phyloP scores from a whole-genome alignment of 1,140 invertebrate species.

The Ceratitis capitata region DNA sequence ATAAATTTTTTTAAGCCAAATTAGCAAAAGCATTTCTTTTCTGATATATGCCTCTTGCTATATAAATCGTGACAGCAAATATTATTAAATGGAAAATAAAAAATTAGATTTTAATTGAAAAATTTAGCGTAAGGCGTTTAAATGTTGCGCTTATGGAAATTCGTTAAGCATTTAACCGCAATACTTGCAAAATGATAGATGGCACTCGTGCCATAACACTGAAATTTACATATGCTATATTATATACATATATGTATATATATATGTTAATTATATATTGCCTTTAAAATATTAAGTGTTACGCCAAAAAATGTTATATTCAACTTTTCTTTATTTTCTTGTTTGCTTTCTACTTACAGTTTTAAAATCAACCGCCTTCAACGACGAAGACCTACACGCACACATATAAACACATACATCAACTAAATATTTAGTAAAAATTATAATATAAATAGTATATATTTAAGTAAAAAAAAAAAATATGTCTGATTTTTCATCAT shows the following conservation, averaged over 20 bases:
- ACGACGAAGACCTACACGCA: background rate
- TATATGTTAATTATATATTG: background rate
- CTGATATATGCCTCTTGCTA: no score
- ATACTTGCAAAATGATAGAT: no score
- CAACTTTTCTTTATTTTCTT: background rate
- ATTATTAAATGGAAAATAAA: background rate
- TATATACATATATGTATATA: no score
- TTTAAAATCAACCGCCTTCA: no score
- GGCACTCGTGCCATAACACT: no score
- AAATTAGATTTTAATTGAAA: background rate
- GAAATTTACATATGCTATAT: background rate
- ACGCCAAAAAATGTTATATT: background rate
- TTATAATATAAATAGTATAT: background rate
- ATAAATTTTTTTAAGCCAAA: no score
- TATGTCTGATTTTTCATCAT: constrained; percentile 60
- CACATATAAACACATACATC: no score
- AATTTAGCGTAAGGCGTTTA: background rate
- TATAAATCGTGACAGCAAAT: no score
- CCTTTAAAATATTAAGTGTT: background rate
- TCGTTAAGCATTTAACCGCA: background rate
- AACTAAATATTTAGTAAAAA: no score
- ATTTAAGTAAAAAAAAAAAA: background rate
- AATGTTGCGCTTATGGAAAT: background rate
- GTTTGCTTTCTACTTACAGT: background rate
- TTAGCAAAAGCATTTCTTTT: no score